Evolutionary conservation across 2,113 vertebrate genomes (phyloP).

Genomic region (Neomonachus schauinslandi): DNA sequence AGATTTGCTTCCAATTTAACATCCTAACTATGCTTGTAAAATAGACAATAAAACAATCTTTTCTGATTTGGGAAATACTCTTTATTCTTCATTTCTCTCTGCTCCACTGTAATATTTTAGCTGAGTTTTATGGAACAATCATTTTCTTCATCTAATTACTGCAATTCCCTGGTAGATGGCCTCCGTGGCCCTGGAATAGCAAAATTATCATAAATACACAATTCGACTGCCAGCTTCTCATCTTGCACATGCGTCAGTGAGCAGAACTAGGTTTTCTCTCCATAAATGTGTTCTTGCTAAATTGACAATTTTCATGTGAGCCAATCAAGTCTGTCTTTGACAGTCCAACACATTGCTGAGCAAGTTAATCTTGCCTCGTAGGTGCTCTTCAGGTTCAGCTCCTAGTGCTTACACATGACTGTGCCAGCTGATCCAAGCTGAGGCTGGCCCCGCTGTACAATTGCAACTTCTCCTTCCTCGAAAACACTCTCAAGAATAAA

Average conservation of each 20-base stretch:
- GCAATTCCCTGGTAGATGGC: slow-evolving; percentile 78
- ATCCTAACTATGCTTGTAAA: slow-evolving; percentile 81
- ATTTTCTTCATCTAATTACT: slow-evolving; percentile 81
- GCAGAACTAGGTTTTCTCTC: slow-evolving; percentile 45
- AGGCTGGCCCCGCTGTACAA: neutral
- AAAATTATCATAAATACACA: slow-evolving; percentile 80
- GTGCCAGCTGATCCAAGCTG: neutral
- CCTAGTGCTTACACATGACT: neutral
- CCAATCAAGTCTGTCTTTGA: slow-evolving; percentile 38
- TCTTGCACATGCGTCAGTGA: slow-evolving; percentile 61
- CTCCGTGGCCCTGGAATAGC: slow-evolving; percentile 68
- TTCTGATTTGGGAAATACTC: slow-evolving; percentile 80
- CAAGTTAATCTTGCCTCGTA: slow-evolving; percentile 56
- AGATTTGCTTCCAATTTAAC: slow-evolving; percentile 80
- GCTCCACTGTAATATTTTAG: slow-evolving; percentile 77
- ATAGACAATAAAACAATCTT: slow-evolving; percentile 82
- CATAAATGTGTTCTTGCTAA: slow-evolving; percentile 68
- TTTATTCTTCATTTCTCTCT: slow-evolving; percentile 78
- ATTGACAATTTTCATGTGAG: slow-evolving; percentile 65
- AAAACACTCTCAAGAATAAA: neutral
- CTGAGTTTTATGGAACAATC: slow-evolving; percentile 80
- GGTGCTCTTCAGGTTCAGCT: slow-evolving; percentile 16
- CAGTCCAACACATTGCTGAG: slow-evolving; percentile 31
- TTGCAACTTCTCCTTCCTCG: neutral
- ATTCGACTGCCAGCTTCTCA: slow-evolving; percentile 69